Evolutionary conservation across 2,888 invertebrate species (phyloP).

Genomic region (Athalia cordata): DNA sequence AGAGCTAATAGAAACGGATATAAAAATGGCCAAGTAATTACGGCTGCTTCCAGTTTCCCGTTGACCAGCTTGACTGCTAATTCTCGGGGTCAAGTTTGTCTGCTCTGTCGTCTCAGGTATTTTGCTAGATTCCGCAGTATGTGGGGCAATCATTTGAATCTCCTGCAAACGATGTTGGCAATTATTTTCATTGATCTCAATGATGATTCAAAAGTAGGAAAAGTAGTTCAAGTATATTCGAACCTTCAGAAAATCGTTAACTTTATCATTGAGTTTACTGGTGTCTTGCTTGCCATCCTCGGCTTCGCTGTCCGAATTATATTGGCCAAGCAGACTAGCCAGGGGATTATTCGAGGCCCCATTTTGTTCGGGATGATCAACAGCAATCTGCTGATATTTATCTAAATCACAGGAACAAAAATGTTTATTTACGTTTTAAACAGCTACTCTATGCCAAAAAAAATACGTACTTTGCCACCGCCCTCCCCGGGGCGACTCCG

Average conservation of each 20-base stretch:
- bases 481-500: constrained; percentile 61
- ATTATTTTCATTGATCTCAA: background rate
- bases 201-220: background rate
- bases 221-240: background rate
- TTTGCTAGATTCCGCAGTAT: constrained; percentile 5
- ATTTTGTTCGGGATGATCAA: constrained; percentile 59
- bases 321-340: constrained; percentile 67
- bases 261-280: constrained; percentile 66
- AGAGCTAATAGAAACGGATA: background rate
- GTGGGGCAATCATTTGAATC: constrained; percentile 68
- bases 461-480: constrained; percentile 62
- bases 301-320: constrained; percentile 69
- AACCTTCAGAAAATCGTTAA: constrained; percentile 69
- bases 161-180: constrained; percentile 56
- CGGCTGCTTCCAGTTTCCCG: constrained; percentile 16
- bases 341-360: constrained; percentile 65
- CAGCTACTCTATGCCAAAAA: constrained; percentile 4
- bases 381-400: constrained; percentile 58
- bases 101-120: background rate
- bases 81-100: background rate
- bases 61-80: background rate
- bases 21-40: background rate
- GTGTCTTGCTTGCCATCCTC: constrained; percentile 61
- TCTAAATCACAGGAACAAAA: constrained; percentile 49
- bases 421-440: background rate